Evolutionary conservation across 2,113 vertebrate species (phyloP), one percentile per base, ranked within the genome.

Genomic region (Caracal caracal): DNA sequence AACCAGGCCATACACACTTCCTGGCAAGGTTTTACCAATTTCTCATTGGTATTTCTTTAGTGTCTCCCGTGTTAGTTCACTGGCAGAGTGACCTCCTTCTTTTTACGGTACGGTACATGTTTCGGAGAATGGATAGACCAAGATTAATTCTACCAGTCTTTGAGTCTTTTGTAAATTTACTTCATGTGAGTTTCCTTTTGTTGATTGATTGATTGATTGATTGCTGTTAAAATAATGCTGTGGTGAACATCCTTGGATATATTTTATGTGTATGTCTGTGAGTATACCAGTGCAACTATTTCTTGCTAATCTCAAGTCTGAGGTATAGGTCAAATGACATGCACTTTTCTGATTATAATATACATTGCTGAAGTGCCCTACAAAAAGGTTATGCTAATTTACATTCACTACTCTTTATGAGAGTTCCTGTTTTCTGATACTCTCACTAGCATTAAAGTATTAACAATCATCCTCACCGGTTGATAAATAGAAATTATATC

Each of bases 341-440:
- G 80, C 75, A 71, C 89, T 96, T 97, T 93, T 86, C 92, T 97
- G 94, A 98, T 98, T 97, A 97, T 47, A 61, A 85, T 96, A 70
- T 81, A 93, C 92, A 26, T 95, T 71, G 92, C 88, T 97, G 86
- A 97, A 98, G 97, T 93, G 84, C 80, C 80, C 93, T 95, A 93
- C 26, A 59, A 93, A 97, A 98, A 98, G 97, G 97, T 97, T 97
- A 97, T 66, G 59, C 71, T 95, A 93, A 97, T 98, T 97, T 95
- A 92, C 87, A 92, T 88, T 92, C 2, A 17, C 73, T 47, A 61
- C 56, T 78, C 30, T 73, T 68, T 61, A 82, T 81, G 49, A 96
- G 91, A 97, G 89, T 95, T 96, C 97, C 96, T 98, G 97, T 97
- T 96, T 97, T 94, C 95, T 96, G 70, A 92, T 65, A 81, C 59